phyloP scores from a whole-genome alignment of 2,113 vertebrate species.

The Plecotus auritus region DNA sequence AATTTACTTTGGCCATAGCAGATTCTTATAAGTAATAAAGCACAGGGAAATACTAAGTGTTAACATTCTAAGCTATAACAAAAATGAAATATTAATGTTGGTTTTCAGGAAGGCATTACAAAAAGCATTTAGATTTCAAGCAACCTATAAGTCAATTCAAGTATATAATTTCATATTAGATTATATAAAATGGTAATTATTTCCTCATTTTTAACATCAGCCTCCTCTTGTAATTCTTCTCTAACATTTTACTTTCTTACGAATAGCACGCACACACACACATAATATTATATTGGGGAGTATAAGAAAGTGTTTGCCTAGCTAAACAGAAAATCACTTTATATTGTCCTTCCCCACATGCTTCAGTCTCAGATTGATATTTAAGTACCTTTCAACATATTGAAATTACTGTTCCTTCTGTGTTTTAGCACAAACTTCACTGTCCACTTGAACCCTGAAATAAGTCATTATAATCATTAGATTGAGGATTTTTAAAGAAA shows the following conservation, averaged over 20 bases:
- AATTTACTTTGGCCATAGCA: constrained; percentile 1
- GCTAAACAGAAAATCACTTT: neutral
- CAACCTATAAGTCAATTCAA: constrained; percentile 21
- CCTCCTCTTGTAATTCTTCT: neutral
- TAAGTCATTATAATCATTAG: neutral
- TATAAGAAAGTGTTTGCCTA: neutral
- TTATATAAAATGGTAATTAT: constrained; percentile 33
- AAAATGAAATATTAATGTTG: constrained; percentile 32
- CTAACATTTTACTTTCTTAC: neutral
- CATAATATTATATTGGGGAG: neutral
- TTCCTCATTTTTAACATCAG: neutral
- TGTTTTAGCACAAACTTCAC: neutral
- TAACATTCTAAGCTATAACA: constrained; percentile 29
- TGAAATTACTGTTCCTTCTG: neutral
- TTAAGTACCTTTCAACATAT: neutral
- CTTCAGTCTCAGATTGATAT: neutral
- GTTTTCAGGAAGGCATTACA: constrained; percentile 12
- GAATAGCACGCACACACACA: neutral
- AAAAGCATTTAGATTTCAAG: constrained; percentile 11
- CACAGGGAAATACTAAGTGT: constrained; percentile 1
- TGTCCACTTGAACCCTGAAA: neutral
- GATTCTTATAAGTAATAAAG: neutral
- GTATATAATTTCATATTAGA: neutral
- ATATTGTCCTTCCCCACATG: neutral
- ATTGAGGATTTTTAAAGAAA: neutral